Evolutionary conservation across 2,797 vertebrate species (phyloP).

Genomic region (Falco naumanni): DNA sequence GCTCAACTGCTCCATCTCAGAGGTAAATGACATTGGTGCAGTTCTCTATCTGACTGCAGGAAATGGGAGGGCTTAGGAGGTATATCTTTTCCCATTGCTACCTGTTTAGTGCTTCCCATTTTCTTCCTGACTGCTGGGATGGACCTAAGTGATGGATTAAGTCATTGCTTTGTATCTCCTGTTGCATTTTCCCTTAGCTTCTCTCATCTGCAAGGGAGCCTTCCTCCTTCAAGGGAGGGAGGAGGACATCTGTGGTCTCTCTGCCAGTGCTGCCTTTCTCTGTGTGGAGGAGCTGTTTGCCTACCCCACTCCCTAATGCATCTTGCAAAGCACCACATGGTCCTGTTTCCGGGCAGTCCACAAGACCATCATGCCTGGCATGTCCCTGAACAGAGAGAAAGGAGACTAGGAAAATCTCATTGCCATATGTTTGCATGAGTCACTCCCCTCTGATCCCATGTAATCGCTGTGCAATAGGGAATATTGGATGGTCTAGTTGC

Average conservation of each 20-base stretch:
- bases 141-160: background rate
- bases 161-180: background rate
- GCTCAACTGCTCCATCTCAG: constrained; percentile 90
- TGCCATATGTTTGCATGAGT: background rate
- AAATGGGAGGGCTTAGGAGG: background rate
- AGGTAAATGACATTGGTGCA: constrained; percentile 77
- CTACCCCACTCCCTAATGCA: background rate
- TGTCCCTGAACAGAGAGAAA: background rate
- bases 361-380: background rate
- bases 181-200: background rate
- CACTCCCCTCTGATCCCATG: rapidly evolving
- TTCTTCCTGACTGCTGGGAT: background rate
- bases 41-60: background rate
- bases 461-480: background rate
- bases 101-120: background rate
- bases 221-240: background rate
- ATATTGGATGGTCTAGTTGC: background rate
- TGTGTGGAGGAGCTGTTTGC: background rate
- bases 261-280: background rate
- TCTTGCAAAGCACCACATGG: background rate
- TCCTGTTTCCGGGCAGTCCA: background rate
- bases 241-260: background rate
- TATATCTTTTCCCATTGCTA: background rate
- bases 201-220: background rate
- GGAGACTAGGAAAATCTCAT: background rate